Conservation (phyloP, 37 sponge, comb jelly and placozoan species). For the Crambe crambe region DNA sequence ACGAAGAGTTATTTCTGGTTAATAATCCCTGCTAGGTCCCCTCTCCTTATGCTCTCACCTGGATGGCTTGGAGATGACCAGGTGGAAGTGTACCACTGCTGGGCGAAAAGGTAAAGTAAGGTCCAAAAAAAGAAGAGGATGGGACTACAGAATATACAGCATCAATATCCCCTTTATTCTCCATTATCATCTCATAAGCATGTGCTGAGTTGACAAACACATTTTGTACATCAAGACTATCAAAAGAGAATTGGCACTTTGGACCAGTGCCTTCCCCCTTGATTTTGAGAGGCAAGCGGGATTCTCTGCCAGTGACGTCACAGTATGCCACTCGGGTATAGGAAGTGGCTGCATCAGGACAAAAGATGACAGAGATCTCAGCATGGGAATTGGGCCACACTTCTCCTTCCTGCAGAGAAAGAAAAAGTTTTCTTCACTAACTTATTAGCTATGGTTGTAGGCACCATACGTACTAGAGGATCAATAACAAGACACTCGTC, state of each 20-base stretch:
- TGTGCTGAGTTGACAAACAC: slow-evolving; percentile 93
- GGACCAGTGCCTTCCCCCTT: slow-evolving; percentile 94
- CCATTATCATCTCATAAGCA: slow-evolving; percentile 92
- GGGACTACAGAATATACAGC: slow-evolving; percentile 65
- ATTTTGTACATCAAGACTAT: slow-evolving; percentile 93
- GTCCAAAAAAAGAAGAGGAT: slow-evolving; percentile 76
- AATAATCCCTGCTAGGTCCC: too few species aligned
- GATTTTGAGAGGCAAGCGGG: slow-evolving; percentile 88
- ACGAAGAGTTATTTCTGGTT: too few species aligned
- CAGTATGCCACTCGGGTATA: slow-evolving; percentile 80
- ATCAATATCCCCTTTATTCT: slow-evolving; percentile 92
- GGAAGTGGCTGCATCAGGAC: slow-evolving; percentile 68
- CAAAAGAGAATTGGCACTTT: slow-evolving; percentile 80
- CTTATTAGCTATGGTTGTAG: too few species aligned
- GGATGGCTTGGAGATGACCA: slow-evolving; percentile 88
- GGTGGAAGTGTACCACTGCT: slow-evolving; percentile 76
- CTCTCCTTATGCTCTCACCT: too few species aligned
- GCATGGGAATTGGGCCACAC: slow-evolving; percentile 97
- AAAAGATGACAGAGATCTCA: slow-evolving; percentile 85
- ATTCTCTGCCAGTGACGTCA: slow-evolving; percentile 95
- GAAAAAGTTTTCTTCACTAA: background rate
- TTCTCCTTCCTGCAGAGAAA: slow-evolving; percentile 79
- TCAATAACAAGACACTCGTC: slow-evolving; percentile 83
- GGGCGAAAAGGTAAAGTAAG: slow-evolving; percentile 89
- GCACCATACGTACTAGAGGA: slow-evolving; percentile 80